Percentiles rank a stretch among this genome's conserved stretches.
These are phyloP conservation scores for Stichopus chloronotus DNA, from an alignment of 35 echinoderm and acorn worm genomes.

Conservation along the genomic window DNA sequence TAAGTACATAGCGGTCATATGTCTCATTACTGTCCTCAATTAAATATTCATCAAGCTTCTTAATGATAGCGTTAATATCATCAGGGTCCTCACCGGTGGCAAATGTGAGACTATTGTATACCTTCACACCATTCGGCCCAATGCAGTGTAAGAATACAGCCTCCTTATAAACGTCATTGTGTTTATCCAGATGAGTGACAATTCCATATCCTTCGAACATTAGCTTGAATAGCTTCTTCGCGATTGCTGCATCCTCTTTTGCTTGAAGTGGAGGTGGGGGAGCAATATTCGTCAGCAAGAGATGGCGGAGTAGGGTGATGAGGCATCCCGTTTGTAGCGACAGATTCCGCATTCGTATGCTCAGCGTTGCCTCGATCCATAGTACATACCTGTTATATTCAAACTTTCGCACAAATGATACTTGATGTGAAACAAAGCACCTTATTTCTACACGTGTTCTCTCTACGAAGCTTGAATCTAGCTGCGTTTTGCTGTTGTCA, in stretches of 20 bases:
- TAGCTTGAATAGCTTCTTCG: conserved; percentile 30
- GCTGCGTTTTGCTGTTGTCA: no score
- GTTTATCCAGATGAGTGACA: background rate
- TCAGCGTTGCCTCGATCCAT: no score
- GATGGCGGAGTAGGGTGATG: no score
- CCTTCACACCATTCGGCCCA: background rate
- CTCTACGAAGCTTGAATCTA: no score
- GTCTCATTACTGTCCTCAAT: conserved; percentile 42
- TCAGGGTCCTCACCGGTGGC: background rate
- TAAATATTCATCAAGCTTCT: conserved; percentile 36
- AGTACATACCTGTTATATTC: no score
- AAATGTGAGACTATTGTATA: conserved; percentile 45
- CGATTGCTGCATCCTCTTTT: background rate
- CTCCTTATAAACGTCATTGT: background rate
- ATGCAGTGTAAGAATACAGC: background rate
- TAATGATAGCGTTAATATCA: conserved; percentile 47
- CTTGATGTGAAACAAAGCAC: no score
- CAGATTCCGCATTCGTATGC: no score
- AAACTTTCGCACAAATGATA: no score
- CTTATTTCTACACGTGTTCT: no score
- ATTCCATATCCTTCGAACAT: conserved; percentile 34
- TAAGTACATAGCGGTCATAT: conserved; percentile 53
- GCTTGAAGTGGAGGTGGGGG: background rate
- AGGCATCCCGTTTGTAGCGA: no score
- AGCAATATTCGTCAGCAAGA: background rate